These are phyloP conservation scores for Adelognathus sp. DNA, from an alignment of 2,888 invertebrate species.

Conservation along the genomic window DNA sequence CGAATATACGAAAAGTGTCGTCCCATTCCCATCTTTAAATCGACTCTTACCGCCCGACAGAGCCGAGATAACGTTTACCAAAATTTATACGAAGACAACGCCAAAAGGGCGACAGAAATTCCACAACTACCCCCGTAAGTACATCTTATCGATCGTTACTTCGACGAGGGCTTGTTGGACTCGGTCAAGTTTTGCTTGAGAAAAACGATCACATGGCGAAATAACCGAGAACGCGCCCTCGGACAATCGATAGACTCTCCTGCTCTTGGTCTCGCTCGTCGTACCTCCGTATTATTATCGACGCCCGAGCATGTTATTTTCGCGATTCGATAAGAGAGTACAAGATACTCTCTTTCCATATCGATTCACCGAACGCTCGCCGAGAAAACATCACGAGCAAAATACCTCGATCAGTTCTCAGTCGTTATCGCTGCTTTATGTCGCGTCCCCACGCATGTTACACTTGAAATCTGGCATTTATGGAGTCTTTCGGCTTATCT, in stretches of 20 bases:
- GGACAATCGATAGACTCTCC: constrained; percentile 13
- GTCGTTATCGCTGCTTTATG: constrained; percentile 6
- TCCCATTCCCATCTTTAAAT: neutral
- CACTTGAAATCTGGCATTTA: neutral
- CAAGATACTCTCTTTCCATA: constrained; percentile 26
- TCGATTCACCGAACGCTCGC: constrained; percentile 18
- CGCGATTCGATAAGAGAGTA: constrained; percentile 19
- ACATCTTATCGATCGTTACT: constrained; percentile 17
- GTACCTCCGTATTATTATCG: constrained; percentile 13
- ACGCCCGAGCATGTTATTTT: constrained; percentile 23
- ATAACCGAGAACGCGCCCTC: constrained; percentile 3
- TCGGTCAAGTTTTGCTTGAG: neutral
- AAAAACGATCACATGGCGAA: constrained; percentile 24
- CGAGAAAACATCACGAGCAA: constrained; percentile 12
- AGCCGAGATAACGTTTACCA: neutral
- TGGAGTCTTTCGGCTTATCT: neutral
- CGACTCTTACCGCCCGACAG: neutral
- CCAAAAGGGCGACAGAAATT: neutral
- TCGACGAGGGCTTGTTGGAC: neutral
- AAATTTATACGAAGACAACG: neutral
- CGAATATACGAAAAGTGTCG: neutral
- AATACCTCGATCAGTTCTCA: constrained; percentile 17
- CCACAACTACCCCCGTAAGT: neutral
- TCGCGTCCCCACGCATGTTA: neutral
- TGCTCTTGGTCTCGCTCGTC: neutral